Conservation (phyloP, 2,113 vertebrate species). For the Papio anubis region DNA sequence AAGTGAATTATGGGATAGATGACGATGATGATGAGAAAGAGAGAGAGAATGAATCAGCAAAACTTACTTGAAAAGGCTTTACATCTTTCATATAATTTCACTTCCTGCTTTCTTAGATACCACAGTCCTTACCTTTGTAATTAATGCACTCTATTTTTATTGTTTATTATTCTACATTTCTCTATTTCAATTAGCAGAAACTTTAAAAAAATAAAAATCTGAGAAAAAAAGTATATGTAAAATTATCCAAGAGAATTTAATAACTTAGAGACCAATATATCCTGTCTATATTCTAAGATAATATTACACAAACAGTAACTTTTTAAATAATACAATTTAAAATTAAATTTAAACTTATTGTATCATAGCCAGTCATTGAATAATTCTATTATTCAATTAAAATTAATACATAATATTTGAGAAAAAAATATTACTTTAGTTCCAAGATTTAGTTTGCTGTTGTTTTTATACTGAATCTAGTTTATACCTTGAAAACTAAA, state of each 20-base stretch:
- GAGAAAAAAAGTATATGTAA: neutral
- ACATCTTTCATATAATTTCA: neutral
- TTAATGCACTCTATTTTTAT: neutral
- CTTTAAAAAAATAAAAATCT: neutral
- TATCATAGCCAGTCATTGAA: neutral
- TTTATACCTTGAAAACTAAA: neutral
- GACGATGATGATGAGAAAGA: neutral
- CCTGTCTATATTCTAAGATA: neutral
- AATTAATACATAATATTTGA: neutral
- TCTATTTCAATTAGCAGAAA: neutral
- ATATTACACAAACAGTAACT: neutral
- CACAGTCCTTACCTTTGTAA: neutral
- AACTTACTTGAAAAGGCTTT: neutral
- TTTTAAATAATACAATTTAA: neutral
- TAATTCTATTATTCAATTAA: neutral
- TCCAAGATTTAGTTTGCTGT: neutral
- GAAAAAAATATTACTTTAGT: neutral
- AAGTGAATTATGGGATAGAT: neutral
- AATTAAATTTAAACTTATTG: neutral
- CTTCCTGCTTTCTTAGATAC: neutral
- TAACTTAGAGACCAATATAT: neutral
- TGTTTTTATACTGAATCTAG: neutral
- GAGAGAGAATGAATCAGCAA: neutral
- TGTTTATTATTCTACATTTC: neutral
- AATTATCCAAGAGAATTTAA: neutral